Evolutionary conservation across 2,888 invertebrate species (phyloP).

Genomic region (Synanthedon andrenaeformis): DNA sequence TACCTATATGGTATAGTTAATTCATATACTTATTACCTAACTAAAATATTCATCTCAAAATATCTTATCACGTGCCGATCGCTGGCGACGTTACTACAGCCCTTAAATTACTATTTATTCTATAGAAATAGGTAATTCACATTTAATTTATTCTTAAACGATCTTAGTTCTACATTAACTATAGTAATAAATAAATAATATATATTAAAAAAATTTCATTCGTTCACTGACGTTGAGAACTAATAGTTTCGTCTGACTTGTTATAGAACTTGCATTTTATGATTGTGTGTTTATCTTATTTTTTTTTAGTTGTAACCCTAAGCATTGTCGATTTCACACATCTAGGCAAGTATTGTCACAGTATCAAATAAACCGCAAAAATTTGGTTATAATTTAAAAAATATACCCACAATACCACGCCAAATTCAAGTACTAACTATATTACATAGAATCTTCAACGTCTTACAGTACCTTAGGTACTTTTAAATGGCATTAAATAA

Average conservation of each 20-base stretch:
- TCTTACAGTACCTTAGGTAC: too few relatives aligned
- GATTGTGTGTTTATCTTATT: not conserved
- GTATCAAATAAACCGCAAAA: too few relatives aligned
- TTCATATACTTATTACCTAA: not conserved
- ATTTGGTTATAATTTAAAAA: too few relatives aligned
- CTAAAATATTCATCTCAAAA: not conserved
- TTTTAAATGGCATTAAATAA: too few relatives aligned
- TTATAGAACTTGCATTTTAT: not conserved
- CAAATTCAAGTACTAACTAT: too few relatives aligned
- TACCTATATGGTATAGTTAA: slow-evolving; percentile 39
- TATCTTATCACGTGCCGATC: not conserved
- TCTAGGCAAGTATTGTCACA: too few relatives aligned
- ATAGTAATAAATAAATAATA: slow-evolving; percentile 67
- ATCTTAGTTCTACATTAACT: slow-evolving; percentile 44
- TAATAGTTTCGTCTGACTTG: not conserved
- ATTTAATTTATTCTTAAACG: slow-evolving; percentile 13
- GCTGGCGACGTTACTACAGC: not conserved
- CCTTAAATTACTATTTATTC: slow-evolving; percentile 26
- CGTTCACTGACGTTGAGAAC: not conserved
- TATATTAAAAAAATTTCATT: slow-evolving; percentile 36
- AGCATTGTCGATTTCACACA: too few relatives aligned
- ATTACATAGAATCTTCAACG: too few relatives aligned
- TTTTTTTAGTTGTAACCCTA: not conserved
- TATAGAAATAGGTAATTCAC: slow-evolving; percentile 54
- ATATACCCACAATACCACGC: too few relatives aligned